Evolutionary conservation across 2,797 vertebrate species (phyloP).

Genomic region (Poeciliopsis infans): DNA sequence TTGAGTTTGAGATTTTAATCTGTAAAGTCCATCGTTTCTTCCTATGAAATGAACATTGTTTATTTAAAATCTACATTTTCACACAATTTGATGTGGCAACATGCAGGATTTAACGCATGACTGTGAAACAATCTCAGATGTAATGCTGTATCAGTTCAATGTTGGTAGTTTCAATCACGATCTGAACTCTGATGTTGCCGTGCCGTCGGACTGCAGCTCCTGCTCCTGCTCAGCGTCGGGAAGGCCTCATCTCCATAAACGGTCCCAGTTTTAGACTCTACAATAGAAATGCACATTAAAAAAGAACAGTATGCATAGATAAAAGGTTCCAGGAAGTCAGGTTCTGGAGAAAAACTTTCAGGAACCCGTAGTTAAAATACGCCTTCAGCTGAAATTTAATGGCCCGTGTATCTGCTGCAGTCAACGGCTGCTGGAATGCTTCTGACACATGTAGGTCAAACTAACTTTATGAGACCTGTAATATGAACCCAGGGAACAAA

Average conservation of each 20-base stretch:
- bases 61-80: not conserved
- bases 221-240: not conserved
- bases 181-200: not conserved
- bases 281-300: not conserved
- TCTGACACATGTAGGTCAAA: not conserved
- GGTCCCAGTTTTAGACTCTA: not conserved
- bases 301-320: not conserved
- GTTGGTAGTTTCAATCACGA: not conserved
- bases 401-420: not conserved
- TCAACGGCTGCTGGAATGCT: not conserved
- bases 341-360: not conserved
- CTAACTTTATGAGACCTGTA: not conserved
- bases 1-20: not conserved
- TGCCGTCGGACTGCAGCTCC: too few species aligned
- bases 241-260: not conserved
- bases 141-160: not conserved
- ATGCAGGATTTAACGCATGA: not conserved
- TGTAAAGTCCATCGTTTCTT: not conserved
- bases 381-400: not conserved
- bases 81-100: not conserved
- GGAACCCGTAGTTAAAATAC: not conserved
- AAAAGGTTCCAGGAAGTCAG: not conserved
- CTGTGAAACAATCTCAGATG: not conserved
- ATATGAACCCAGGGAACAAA: not conserved
- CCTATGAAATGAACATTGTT: not conserved